These are phyloP conservation scores for Melopsittacus undulatus DNA, from an alignment of 2,797 vertebrate genomes.

Conservation along the genomic window DNA sequence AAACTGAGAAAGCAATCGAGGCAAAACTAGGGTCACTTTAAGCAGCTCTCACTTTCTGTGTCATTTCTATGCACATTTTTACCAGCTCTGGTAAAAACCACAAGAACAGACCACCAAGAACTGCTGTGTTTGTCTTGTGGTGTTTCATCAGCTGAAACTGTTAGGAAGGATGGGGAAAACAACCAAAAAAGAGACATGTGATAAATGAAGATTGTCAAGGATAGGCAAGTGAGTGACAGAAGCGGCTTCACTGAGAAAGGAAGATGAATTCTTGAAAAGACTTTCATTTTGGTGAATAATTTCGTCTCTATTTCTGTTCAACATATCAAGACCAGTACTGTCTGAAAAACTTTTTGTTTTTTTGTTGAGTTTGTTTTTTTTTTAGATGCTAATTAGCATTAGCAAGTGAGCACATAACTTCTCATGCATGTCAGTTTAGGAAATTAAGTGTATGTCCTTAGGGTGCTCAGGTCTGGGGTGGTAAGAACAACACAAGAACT, in stretches of 20 bases:
- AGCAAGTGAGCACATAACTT: not conserved
- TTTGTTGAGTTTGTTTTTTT: not conserved
- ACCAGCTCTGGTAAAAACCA: not conserved
- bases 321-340: not conserved
- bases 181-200: not conserved
- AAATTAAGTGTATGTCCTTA: not conserved
- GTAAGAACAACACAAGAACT: not conserved
- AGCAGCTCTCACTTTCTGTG: not conserved
- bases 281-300: not conserved
- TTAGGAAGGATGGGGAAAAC: not conserved
- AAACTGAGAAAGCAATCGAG: not conserved
- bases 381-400: not conserved
- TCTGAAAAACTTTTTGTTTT: not conserved
- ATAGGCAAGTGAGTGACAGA: not conserved
- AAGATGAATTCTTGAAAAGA: not conserved
- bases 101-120: not conserved
- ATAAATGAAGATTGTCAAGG: constrained; percentile 7
- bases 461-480: not conserved
- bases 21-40: not conserved
- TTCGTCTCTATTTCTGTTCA: not conserved
- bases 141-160: not conserved
- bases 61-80: not conserved
- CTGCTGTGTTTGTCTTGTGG: not conserved
- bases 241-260: not conserved
- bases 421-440: not conserved